Percentiles rank a stretch among this genome's conserved stretches.
Evolutionary conservation across 2,797 vertebrate genomes (phyloP).

Genomic region (Danio kyathit): DNA sequence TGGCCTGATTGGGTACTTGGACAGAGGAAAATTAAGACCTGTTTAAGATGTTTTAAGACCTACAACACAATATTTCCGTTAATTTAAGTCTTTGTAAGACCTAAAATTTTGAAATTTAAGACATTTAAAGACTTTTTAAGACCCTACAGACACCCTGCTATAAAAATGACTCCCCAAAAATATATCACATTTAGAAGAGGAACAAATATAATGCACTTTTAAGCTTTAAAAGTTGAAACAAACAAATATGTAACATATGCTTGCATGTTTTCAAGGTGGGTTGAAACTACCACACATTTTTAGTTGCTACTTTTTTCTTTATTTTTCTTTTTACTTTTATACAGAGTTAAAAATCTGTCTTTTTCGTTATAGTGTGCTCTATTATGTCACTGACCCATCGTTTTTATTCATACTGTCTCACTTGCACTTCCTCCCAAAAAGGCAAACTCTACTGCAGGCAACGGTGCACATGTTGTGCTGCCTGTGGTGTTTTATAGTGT

Average conservation of each 20-base stretch:
- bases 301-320: too few species aligned
- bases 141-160: too few species aligned
- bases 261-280: background rate
- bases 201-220: too few species aligned
- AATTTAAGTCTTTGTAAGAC: too few species aligned
- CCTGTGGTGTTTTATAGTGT: slow-evolving; percentile 7
- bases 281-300: background rate
- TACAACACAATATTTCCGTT: too few species aligned
- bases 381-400: background rate
- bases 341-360: background rate
- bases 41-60: too few species aligned
- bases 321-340: background rate
- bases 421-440: background rate
- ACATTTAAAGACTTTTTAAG: too few species aligned
- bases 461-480: background rate
- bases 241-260: background rate
- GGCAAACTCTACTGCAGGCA: background rate
- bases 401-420: background rate
- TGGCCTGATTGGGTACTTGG: too few species aligned
- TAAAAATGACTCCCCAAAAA: background rate
- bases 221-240: too few species aligned
- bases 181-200: background rate
- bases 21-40: too few species aligned
- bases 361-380: background rate
- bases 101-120: too few species aligned